Evolutionary conservation across 2,888 invertebrate species (phyloP).

Genomic region (Agrochola lychnidis): DNA sequence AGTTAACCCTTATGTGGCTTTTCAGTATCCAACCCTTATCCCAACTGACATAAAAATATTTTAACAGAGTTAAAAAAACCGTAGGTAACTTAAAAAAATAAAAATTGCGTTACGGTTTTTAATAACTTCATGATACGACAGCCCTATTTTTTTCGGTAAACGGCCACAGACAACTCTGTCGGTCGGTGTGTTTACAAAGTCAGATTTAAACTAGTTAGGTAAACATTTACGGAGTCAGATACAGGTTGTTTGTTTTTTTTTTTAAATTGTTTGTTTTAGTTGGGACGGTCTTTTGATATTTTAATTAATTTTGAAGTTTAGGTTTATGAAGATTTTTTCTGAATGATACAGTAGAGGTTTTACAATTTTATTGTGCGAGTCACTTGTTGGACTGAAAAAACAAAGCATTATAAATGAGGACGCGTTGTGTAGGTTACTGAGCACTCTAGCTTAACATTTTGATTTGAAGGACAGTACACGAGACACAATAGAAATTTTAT

Average conservation of each 20-base stretch:
- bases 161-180: slow-evolving; percentile 62
- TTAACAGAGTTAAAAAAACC: background rate
- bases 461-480: too few relatives aligned
- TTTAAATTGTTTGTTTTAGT: background rate
- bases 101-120: background rate
- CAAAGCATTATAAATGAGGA: background rate
- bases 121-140: slow-evolving; percentile 22
- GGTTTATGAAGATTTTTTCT: background rate
- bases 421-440: background rate
- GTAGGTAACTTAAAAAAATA: too few relatives aligned
- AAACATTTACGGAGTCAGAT: slow-evolving; percentile 63
- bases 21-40: too few relatives aligned
- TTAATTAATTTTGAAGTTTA: background rate
- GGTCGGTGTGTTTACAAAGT: slow-evolving; percentile 64
- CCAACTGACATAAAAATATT: background rate
- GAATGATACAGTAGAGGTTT: background rate
- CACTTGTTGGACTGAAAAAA: background rate
- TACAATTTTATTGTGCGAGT: background rate
- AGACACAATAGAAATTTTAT: too few relatives aligned
- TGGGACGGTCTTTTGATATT: slow-evolving; percentile 6
- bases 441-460: too few relatives aligned
- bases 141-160: slow-evolving; percentile 58
- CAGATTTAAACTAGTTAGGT: slow-evolving; percentile 65
- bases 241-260: slow-evolving; percentile 60
- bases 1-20: too few relatives aligned